Base-by-base conservation (phyloP, 2,113 vertebrate species). In the Macaca mulatta region DNA sequence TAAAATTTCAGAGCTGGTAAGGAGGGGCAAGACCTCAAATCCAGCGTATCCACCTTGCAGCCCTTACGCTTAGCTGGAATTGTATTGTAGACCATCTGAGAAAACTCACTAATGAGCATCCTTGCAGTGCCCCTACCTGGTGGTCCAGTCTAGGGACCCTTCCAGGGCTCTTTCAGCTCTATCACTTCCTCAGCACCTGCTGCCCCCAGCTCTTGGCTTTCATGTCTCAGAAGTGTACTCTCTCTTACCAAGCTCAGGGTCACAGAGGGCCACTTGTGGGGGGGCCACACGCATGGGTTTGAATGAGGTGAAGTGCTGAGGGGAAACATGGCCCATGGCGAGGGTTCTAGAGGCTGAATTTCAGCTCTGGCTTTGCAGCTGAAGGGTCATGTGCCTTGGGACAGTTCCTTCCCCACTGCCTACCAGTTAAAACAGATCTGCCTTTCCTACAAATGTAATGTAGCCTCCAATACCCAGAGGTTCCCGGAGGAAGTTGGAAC, bases 271-370 rank as follows among this genome's bases (percentile, higher is more conserved):
- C 50, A 35, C 12, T 7, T 50, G 13, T 50, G 8, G 30, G 8
- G 12, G 0, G 8, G 16, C 18, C 9, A 1, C n/a, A 7, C 4
- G n/a, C 0, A 0, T 77, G 35, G 38, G 3, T 69, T 4, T 91
- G 27, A 18, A n/a, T 4, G 1, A 89, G 12, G 69, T 2, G 8
- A 25, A 35, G 35, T 7, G 5, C 13, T 27, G 2, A 48, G 45
- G 27, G 13, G 30, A 3, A 9, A 2, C 35, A 12, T 1, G 11
- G 35, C 35, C 43, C 20, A 0, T 0, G 0, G 20, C 43, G n/a
- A 75, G 61, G 10, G 25, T n/a, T 38, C 25, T 25, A 70, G 48
- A 92, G 72, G 52, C 61, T 3, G 7, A 72, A 22, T 13, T 67
- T 14, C 67, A 64, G 52, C 38, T 67, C 30, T 85, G 8, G 27